Evolutionary conservation across 2,797 vertebrate genomes (phyloP).

Genomic region (Catamblyrhynchus diadema): DNA sequence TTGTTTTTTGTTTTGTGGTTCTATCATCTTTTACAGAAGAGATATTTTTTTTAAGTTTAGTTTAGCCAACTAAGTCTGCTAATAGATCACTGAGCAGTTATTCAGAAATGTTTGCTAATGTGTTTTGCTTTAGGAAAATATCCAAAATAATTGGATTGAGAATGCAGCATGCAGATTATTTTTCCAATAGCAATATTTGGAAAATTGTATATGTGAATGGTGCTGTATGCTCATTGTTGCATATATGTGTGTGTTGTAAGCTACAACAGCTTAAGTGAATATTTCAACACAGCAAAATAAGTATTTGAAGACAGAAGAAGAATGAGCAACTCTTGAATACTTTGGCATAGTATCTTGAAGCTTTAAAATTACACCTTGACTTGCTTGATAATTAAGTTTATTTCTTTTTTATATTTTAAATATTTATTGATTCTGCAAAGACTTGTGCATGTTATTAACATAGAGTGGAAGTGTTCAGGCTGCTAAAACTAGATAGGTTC

Average conservation of each 20-base stretch:
- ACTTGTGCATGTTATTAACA: background rate
- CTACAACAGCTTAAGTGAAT: background rate
- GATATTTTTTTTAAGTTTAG: background rate
- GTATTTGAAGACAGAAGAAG: background rate
- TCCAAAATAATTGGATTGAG: constrained; percentile 29
- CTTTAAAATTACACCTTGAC: background rate
- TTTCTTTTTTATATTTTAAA: background rate
- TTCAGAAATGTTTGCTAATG: background rate
- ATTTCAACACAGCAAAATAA: background rate
- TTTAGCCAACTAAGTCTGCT: background rate
- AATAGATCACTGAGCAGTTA: background rate
- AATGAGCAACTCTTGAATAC: background rate
- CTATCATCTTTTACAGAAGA: background rate
- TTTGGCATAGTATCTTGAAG: background rate
- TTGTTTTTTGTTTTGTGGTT: constrained; percentile 26
- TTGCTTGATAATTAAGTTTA: background rate
- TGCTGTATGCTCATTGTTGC: constrained; percentile 57
- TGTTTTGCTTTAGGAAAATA: constrained; percentile 29
- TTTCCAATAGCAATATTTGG: constrained; percentile 53
- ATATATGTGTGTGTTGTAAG: constrained; percentile 24
- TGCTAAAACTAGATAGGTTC: background rate
- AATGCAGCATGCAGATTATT: constrained; percentile 41
- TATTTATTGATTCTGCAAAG: background rate
- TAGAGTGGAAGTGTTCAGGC: background rate
- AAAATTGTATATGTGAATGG: constrained; percentile 36